These are phyloP conservation scores for Herpailurus yagouaroundi DNA, from an alignment of 2,113 vertebrate species.

Conservation along the genomic window DNA sequence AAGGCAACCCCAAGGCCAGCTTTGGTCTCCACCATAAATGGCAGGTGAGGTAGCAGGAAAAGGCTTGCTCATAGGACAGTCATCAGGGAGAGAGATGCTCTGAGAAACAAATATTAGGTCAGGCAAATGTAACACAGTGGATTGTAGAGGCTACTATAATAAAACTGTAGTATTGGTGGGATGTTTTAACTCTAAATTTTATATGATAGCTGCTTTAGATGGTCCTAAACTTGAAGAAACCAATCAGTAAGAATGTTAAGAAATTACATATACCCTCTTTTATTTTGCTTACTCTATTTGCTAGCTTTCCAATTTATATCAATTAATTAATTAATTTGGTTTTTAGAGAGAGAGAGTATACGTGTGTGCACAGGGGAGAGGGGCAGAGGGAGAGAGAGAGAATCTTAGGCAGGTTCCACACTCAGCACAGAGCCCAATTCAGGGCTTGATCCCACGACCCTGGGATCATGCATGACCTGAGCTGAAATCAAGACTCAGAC, in stretches of 20 bases:
- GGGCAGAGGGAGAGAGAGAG: no score
- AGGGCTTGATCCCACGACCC: no score
- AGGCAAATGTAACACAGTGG: neutral
- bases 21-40: neutral
- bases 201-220: neutral
- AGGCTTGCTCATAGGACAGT: neutral
- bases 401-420: no score
- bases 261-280: neutral
- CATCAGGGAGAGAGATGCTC: neutral
- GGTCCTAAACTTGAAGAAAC: neutral
- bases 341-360: no score
- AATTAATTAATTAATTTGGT: no score
- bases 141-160: neutral
- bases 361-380: no score
- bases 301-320: neutral
- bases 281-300: slow-evolving; percentile 3
- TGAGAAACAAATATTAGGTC: neutral
- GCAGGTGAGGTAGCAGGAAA: neutral
- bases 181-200: neutral
- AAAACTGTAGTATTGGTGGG: neutral
- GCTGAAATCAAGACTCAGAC: no score
- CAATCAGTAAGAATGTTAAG: neutral
- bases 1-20: neutral
- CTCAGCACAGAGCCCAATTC: no score
- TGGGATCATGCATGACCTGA: no score